Percentiles rank a stretch among this genome's conserved stretches.
Evolutionary conservation across 1,140 invertebrate species (phyloP).

Genomic region (Bombus sylvicola): DNA sequence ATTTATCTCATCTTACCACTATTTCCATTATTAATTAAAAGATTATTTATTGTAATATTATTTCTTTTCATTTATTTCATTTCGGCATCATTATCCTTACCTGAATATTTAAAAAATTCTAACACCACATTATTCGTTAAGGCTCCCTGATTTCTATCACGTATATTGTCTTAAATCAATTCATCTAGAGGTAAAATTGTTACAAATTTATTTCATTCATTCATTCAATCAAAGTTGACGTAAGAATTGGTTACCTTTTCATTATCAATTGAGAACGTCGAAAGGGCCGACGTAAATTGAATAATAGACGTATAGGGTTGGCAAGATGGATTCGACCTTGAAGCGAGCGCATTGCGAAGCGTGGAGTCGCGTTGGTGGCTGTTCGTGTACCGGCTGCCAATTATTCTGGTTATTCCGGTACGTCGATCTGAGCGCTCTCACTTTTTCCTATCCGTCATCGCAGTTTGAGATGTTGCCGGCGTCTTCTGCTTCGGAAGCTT

Average conservation of each 20-base stretch:
- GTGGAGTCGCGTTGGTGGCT: constrained; percentile 1
- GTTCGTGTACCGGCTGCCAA: constrained; percentile 62
- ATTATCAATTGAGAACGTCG: background rate
- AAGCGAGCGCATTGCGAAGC: constrained; percentile 6
- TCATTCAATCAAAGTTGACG: background rate
- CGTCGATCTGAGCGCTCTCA: constrained; percentile 56
- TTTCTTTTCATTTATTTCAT: background rate
- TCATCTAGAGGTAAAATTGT: no score
- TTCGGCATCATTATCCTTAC: background rate
- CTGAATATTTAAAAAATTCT: background rate
- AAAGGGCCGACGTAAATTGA: background rate
- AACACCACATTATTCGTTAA: background rate
- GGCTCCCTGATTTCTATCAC: no score
- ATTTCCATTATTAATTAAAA: no score
- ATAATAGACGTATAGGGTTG: constrained; percentile 6
- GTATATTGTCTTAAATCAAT: background rate
- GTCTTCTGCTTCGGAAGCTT: constrained; percentile 1
- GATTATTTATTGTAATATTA: no score
- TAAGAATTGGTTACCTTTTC: background rate
- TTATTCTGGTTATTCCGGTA: constrained; percentile 74
- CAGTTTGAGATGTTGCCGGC: constrained; percentile 5
- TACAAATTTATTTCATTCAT: background rate
- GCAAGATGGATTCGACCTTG: constrained; percentile 47
- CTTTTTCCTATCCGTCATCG: constrained; percentile 53
- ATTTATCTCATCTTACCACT: background rate